Conservation (phyloP, 1,140 invertebrate genomes). For the Nomia melanderi region DNA sequence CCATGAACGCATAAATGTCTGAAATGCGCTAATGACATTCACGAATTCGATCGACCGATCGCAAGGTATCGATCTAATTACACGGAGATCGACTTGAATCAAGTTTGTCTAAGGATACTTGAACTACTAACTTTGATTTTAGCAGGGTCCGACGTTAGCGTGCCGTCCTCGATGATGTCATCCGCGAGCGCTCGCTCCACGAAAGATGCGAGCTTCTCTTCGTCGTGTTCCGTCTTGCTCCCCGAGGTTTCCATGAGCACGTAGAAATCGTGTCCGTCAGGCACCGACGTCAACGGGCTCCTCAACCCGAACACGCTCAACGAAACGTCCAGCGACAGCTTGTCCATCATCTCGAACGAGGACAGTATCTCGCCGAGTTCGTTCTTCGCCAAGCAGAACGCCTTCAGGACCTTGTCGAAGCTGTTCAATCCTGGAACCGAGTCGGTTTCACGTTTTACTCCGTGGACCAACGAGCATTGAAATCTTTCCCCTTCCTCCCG, state of each 20-base stretch:
- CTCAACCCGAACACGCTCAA: slow-evolving; percentile 84
- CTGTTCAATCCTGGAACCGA: slow-evolving; percentile 84
- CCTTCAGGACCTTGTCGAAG: slow-evolving; percentile 89
- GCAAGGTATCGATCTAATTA: too few relatives aligned
- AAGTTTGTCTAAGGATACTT: too few relatives aligned
- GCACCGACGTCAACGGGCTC: slow-evolving; percentile 67
- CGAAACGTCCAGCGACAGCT: slow-evolving; percentile 84
- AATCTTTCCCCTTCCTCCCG: background rate
- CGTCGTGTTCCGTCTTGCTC: slow-evolving; percentile 90
- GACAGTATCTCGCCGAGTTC: slow-evolving; percentile 94
- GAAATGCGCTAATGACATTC: too few relatives aligned
- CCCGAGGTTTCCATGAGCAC: slow-evolving; percentile 95
- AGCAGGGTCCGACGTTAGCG: slow-evolving; percentile 88
- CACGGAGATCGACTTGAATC: too few relatives aligned
- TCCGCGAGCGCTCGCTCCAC: slow-evolving; percentile 87
- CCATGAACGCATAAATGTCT: too few relatives aligned
- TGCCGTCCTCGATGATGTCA: slow-evolving; percentile 90
- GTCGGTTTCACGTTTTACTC: background rate
- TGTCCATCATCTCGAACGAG: slow-evolving; percentile 96
- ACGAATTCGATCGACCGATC: too few relatives aligned
- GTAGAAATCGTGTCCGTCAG: slow-evolving; percentile 89
- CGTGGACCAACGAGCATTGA: background rate
- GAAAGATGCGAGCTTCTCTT: slow-evolving; percentile 92
- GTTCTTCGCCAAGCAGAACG: slow-evolving; percentile 87
- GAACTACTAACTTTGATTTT: slow-evolving; percentile 77